Conservation (phyloP, 1,140 invertebrate genomes). For the Mercenaria mercenaria region DNA sequence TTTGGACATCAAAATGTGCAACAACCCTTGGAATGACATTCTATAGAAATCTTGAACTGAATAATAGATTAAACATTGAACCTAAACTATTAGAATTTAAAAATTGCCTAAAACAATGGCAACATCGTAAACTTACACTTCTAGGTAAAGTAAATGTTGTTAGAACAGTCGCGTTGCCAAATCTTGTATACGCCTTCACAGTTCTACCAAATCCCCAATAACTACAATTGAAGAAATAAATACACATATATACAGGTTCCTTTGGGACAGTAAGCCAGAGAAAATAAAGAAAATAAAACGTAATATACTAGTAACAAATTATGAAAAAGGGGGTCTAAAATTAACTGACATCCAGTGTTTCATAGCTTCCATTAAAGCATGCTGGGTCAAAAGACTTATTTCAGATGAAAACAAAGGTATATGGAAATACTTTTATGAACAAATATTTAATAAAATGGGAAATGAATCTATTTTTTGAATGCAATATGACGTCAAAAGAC, state of each 20-base stretch:
- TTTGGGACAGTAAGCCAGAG: conserved; percentile 10
- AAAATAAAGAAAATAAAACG: conserved; percentile 36
- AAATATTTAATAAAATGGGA: neutral
- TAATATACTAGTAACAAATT: neutral
- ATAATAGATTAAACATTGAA: neutral
- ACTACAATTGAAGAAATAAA: no score
- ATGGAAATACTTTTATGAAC: no score
- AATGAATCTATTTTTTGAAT: neutral
- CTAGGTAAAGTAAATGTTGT: neutral
- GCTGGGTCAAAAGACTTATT: neutral
- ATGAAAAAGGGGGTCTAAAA: conserved; percentile 15
- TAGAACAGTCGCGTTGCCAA: no score
- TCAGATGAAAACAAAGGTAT: no score
- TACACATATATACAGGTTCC: neutral
- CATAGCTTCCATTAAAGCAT: neutral
- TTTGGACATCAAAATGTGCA: no score
- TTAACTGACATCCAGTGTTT: neutral
- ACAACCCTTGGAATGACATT: no score
- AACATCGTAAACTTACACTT: conserved; percentile 28
- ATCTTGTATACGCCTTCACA: no score
- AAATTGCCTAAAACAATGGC: conserved; percentile 12
- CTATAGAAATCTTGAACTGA: no score
- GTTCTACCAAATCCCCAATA: no score
- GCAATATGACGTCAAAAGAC: neutral
- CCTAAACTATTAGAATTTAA: conserved; percentile 25